Evolutionary conservation across 2,888 invertebrate species (phyloP).

Genomic region (Steinernema scapterisci): DNA sequence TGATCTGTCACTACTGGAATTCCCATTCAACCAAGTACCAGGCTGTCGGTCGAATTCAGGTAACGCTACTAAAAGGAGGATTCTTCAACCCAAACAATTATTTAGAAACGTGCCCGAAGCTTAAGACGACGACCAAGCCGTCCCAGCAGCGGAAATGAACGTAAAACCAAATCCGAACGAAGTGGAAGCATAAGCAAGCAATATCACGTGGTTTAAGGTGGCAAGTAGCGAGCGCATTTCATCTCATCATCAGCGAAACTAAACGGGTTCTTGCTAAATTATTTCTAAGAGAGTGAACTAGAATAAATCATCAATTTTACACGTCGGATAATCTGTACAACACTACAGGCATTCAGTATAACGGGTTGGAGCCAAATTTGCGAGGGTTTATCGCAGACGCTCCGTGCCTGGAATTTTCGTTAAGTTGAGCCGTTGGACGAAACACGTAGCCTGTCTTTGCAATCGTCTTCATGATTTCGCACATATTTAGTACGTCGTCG

Average conservation of each 20-base stretch:
- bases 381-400: not conserved
- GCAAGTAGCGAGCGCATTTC: not conserved
- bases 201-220: constrained; percentile 8
- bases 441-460: constrained; percentile 45
- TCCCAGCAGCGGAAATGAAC: constrained; percentile 53
- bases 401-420: not conserved
- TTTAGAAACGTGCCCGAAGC: constrained; percentile 54
- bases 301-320: constrained; percentile 2
- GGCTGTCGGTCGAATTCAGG: constrained; percentile 60
- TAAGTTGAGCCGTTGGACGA: not conserved
- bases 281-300: not conserved
- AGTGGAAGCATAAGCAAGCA: constrained; percentile 28
- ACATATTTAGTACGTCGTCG: constrained; percentile 70
- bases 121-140: constrained; percentile 54
- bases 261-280: constrained; percentile 29
- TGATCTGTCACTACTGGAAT: constrained; percentile 66
- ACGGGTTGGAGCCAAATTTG: not conserved
- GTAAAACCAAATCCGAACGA: constrained; percentile 5
- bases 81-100: constrained; percentile 31
- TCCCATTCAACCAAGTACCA: constrained; percentile 63
- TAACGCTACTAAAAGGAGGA: too few relatives aligned
- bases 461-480: constrained; percentile 66
- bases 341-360: not conserved
- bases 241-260: constrained; percentile 20
- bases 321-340: not conserved